Evolutionary conservation across 2,113 vertebrate species (phyloP), one percentile per base, ranked within the genome.

Genomic region (Ia io): DNA sequence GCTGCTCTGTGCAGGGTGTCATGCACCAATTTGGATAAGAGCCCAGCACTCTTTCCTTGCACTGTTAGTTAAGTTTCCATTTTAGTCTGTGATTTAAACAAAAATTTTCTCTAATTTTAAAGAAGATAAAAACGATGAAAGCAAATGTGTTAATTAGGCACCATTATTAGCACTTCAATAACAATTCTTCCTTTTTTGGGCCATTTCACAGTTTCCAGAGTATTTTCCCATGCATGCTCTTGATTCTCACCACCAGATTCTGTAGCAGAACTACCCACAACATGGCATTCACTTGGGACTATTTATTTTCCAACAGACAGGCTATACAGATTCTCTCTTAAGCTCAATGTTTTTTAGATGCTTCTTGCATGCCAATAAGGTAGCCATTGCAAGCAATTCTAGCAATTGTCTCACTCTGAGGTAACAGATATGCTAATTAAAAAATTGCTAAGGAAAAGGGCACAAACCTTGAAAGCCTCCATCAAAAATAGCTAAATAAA

Each of bases 391-490:
- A 95, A 97, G 82, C 47, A 95, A 84, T 96, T 97, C 94, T 96
- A 93, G 94, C 80, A 92, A 95, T 70, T 95, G 94, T 95, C 95
- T 76, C 82, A 95, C 91, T 80, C n/a, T 47, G 92, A 95, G 79
- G 96, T 98, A 98, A 97, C 84, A 96, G 32, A 96, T 96, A 98
- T 84, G 70, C 97, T 98, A 98, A 98, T 95, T 84, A 91, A 92
- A 98, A 97, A 96, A 97, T 97, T 94, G 91, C 97, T 96, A 85
- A 98, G 93, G 95, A 97, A 98, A 97, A 95, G 96, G 96, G 94
- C 94, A 98, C 93, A 96, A 88, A 98, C 96, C 95, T 97, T 97
- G 97, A 97, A 98, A 98, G 92, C 49, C 88, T 97, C 94, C 25
- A n/a, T 70, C 61, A 83, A 78, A 95, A 94, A 93, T 88, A 93